A percentile compares a stretch with the other conserved stretches of the same genome.
Conservation (phyloP, 2,888 invertebrate genomes). For the Spodoptera exigua region DNA sequence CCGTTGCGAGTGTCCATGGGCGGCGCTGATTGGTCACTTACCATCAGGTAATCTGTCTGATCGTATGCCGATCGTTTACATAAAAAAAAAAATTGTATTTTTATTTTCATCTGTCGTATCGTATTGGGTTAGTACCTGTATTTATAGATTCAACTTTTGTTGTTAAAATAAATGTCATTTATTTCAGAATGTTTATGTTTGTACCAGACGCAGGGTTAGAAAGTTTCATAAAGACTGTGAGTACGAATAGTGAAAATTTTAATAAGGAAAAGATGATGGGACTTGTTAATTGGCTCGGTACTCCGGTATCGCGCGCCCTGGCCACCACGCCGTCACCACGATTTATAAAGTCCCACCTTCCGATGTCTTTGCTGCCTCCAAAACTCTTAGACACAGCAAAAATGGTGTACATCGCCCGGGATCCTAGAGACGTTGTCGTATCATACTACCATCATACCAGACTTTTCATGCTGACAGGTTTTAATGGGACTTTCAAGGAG, state of each 20-base stretch:
- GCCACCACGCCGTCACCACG: constrained; percentile 57
- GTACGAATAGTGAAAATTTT: background rate
- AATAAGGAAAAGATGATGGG: background rate
- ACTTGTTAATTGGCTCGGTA: constrained; percentile 7
- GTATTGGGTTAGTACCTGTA: too few species aligned
- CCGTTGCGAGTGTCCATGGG: too few species aligned
- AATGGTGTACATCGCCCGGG: constrained; percentile 93
- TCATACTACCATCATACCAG: constrained; percentile 93
- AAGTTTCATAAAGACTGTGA: background rate
- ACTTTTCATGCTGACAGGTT: constrained; percentile 86
- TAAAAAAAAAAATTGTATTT: too few species aligned
- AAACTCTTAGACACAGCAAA: constrained; percentile 81
- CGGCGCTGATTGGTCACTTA: too few species aligned
- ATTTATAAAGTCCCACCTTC: constrained; percentile 91
- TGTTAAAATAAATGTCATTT: too few species aligned
- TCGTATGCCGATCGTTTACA: too few species aligned
- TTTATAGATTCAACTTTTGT: too few species aligned
- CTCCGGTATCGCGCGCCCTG: constrained; percentile 16
- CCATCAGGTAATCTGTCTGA: too few species aligned
- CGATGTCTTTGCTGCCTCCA: constrained; percentile 91
- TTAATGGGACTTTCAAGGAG: constrained; percentile 87
- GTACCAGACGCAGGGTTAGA: too few species aligned
- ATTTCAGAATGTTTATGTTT: constrained; percentile 38
- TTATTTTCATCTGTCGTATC: too few species aligned
- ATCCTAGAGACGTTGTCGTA: constrained; percentile 94